Conservation (phyloP, 2,888 invertebrate genomes). For the Pollenia amentaria region DNA sequence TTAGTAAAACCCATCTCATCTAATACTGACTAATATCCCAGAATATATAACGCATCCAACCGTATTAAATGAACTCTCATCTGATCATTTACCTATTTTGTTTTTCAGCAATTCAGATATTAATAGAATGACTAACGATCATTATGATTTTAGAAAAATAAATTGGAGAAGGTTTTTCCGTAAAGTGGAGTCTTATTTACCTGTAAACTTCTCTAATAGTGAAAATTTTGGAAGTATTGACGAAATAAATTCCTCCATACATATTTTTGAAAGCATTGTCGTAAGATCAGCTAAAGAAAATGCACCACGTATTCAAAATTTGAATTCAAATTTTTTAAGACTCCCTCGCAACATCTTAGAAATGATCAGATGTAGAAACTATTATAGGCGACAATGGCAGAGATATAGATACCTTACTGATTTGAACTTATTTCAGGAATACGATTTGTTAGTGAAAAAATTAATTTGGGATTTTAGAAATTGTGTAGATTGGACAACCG, state of each 20-base stretch:
- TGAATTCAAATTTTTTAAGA: conserved; percentile 30
- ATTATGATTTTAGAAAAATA: conserved; percentile 27
- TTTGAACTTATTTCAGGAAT: no score
- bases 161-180: neutral
- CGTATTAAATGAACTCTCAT: conserved; percentile 19
- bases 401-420: no score
- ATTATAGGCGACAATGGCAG: no score
- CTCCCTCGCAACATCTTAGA: conserved; percentile 4
- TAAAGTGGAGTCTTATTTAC: neutral
- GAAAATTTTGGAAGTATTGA: neutral
- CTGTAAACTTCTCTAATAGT: neutral
- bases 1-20: no score
- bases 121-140: neutral
- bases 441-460: no score
- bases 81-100: conserved; percentile 45
- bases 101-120: conserved; percentile 6
- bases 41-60: conserved; percentile 28
- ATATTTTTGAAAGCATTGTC: neutral
- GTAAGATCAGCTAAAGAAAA: neutral
- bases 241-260: neutral
- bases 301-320: neutral
- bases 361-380: neutral
- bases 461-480: no score
- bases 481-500: no score
- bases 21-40: conserved; percentile 36